These are phyloP conservation scores for Margaritifera margaritifera DNA, from an alignment of 2,888 invertebrate genomes.

Conservation along the genomic window DNA sequence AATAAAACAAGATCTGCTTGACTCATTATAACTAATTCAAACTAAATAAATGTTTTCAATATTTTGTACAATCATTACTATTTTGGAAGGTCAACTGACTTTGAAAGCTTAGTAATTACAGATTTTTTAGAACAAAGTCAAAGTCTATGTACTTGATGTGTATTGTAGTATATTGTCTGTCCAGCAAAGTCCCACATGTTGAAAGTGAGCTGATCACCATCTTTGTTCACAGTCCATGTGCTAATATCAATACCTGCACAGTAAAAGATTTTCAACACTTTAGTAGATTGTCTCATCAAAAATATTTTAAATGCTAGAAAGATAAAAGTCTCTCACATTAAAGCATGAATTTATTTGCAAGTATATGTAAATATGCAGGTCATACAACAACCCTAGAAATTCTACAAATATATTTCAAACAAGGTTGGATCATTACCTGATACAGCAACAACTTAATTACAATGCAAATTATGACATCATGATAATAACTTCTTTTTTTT, in stretches of 20 bases:
- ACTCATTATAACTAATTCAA: no score
- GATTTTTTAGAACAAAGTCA: background rate
- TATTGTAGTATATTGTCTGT: slow-evolving; percentile 73
- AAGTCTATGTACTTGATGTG: slow-evolving; percentile 65
- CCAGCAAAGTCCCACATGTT: slow-evolving; percentile 73
- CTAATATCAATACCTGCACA: slow-evolving; percentile 67
- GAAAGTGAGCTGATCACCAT: slow-evolving; percentile 59
- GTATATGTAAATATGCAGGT: background rate
- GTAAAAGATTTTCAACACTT: slow-evolving; percentile 25
- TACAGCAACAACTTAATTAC: no score
- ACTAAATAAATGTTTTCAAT: no score
- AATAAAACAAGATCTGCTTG: no score
- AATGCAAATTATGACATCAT: no score
- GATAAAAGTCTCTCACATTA: background rate
- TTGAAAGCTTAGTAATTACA: background rate
- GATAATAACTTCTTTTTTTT: no score
- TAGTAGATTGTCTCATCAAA: slow-evolving; percentile 18
- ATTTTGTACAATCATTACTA: no score
- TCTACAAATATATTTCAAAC: no score
- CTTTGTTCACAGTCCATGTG: slow-evolving; percentile 59
- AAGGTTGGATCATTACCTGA: no score
- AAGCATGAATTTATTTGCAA: no score
- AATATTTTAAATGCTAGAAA: background rate
- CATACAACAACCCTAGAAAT: no score
- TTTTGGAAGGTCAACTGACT: no score